Base-by-base conservation (phyloP, 2,888 invertebrate species). In the Camptogramma bilineatum region DNA sequence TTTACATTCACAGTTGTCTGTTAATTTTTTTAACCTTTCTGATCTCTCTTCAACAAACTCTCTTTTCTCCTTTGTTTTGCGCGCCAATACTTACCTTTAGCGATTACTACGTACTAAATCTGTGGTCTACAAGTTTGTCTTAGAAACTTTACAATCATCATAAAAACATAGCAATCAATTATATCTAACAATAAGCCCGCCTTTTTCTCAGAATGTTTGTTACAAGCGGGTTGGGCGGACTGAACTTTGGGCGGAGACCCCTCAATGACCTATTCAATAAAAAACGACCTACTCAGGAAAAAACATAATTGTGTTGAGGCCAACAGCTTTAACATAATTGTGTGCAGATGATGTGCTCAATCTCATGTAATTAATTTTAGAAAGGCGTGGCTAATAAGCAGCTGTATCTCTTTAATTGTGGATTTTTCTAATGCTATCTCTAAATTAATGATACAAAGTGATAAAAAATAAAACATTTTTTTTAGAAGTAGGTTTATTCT, bases 191-290 rank as follows among this genome's bases (percentile, higher is more conserved):
- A 73, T 46, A 67, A 73, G 59, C 70, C 61, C 72, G 66, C 74
- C 75, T 72, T 71, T 74, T 81, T 78, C 74, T 67, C 74, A 59
- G 72, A 74, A 70, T 58, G 72, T 74, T 76, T 75, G 74, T 77
- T 73, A 77, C 66, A 75, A 79, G 82, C 81, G 83, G 79, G 55
- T 68, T 71, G 79, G 85, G 82, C 80, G 84, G 83, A 69, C 44
- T 62, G 58, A 56, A 52, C 72, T 67, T 71, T 70, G 78, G 84
- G 82, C 82, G 81, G 82, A 57, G 74, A 69, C 67, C 73, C 64
- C 70, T 79, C 80, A 79, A 80, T 78, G 72, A 75, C 73, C 80
- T 75, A 77, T 75, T 69, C 72, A 64, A 52, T 57, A 55, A 50
- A 52, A 28, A 28, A 8, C 28, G 72, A 75, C 73, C 80, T 75